These are phyloP conservation scores for Physeter macrocephalus DNA, from an alignment of 2,113 vertebrate genomes.

Conservation along the genomic window DNA sequence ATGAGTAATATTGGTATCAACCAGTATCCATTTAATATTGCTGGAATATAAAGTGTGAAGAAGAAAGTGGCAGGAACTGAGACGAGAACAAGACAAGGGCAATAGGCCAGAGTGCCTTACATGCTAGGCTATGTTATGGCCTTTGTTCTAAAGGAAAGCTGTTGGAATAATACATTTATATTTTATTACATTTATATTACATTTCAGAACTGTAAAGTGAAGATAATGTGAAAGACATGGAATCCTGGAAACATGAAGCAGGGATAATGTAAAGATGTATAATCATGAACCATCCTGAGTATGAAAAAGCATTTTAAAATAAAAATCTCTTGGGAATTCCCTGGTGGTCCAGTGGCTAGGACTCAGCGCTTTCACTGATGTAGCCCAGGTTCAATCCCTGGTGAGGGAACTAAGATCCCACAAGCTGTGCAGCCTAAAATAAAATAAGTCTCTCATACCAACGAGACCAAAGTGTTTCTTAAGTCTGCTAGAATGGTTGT, in stretches of 20 bases:
- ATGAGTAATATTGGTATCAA: background rate
- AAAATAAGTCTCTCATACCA: background rate
- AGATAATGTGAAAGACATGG: background rate
- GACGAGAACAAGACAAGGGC: background rate
- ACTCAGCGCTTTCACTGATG: background rate
- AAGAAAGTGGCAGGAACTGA: background rate
- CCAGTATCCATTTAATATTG: background rate
- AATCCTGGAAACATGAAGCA: background rate
- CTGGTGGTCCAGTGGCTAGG: background rate
- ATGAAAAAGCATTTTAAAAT: background rate
- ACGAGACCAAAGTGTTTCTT: background rate
- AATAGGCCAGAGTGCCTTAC: background rate
- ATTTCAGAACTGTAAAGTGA: background rate
- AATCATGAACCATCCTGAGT: background rate
- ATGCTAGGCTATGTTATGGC: background rate
- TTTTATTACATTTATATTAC: too few relatives aligned
- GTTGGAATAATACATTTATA: background rate
- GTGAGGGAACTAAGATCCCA: too few relatives aligned
- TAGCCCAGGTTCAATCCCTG: background rate
- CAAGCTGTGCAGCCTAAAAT: background rate
- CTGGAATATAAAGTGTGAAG: background rate
- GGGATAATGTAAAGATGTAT: background rate
- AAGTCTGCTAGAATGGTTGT: background rate
- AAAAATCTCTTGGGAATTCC: background rate
- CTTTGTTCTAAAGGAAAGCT: background rate